phyloP scores from a whole-genome alignment of 1,140 invertebrate species.

The Apolygus lucorum region DNA sequence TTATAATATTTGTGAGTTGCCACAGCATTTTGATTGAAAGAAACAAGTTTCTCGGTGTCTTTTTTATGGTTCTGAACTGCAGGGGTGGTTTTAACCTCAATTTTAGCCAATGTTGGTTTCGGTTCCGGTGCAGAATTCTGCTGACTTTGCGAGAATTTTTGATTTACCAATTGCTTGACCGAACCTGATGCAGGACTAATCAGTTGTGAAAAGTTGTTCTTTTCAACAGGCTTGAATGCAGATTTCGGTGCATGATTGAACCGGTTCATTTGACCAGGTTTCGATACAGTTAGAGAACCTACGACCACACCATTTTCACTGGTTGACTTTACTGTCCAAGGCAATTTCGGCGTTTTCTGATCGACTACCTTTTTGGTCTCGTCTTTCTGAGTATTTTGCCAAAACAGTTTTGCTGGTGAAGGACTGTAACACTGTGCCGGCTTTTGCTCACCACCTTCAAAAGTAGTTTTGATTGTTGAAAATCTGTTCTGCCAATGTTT shows the following conservation, averaged over 20 bases:
- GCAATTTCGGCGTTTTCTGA: constrained; percentile 34
- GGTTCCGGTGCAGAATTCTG: background rate
- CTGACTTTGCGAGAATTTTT: constrained; percentile 31
- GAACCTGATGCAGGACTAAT: constrained; percentile 33
- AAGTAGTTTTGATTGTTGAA: constrained; percentile 74
- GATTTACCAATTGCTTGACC: constrained; percentile 35
- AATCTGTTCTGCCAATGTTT: constrained; percentile 66
- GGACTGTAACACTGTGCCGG: constrained; percentile 3
- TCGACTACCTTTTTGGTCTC: constrained; percentile 12
- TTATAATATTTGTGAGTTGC: background rate
- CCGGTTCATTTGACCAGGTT: constrained; percentile 48
- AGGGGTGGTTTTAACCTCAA: background rate
- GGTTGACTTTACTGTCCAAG: constrained; percentile 36
- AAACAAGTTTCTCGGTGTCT: background rate
- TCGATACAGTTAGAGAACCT: constrained; percentile 41
- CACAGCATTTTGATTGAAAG: background rate
- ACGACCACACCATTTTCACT: constrained; percentile 37
- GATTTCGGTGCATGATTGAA: constrained; percentile 63
- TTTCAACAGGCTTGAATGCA: constrained; percentile 52
- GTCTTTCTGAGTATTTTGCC: constrained; percentile 20
- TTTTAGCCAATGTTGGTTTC: background rate
- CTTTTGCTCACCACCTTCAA: constrained; percentile 46
- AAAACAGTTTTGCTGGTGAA: constrained; percentile 28
- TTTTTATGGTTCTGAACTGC: background rate
- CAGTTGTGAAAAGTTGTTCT: constrained; percentile 42